phyloP scores from a whole-genome alignment of 2,888 invertebrate species.

The Cynaeus angustus region DNA sequence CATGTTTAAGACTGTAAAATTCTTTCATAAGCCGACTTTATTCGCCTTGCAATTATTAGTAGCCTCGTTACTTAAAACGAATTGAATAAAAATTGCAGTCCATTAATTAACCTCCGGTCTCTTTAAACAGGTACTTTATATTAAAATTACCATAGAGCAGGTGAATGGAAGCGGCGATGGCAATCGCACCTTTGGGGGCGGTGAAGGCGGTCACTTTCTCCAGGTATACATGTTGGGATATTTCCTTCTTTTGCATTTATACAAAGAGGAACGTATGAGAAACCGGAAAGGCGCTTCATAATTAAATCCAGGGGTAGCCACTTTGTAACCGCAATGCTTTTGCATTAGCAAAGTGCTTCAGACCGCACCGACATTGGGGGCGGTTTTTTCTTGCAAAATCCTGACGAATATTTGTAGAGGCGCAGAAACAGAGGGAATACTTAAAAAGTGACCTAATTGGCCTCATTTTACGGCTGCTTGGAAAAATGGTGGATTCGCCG shows the following conservation, averaged over 20 bases:
- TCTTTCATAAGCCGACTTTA: slow-evolving; percentile 3
- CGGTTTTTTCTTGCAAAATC: slow-evolving; percentile 14
- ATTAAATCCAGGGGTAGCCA: slow-evolving; percentile 28
- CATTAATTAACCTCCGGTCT: slow-evolving; percentile 11
- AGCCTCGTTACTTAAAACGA: slow-evolving; percentile 10
- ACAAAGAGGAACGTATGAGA: neutral
- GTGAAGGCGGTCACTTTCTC: slow-evolving; percentile 5
- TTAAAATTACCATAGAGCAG: slow-evolving; percentile 19
- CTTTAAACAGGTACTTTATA: slow-evolving; percentile 30
- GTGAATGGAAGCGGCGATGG: slow-evolving; percentile 15
- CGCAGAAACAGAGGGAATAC: too few relatives aligned
- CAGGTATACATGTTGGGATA: neutral
- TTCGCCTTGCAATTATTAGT: neutral
- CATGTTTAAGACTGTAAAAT: slow-evolving; percentile 19
- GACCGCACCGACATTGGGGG: slow-evolving; percentile 4
- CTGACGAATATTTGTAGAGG: neutral
- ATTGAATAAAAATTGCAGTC: slow-evolving; percentile 6
- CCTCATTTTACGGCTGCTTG: too few relatives aligned
- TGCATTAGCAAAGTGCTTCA: slow-evolving; percentile 33
- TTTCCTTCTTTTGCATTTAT: neutral
- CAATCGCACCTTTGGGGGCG: slow-evolving; percentile 25
- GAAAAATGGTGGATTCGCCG: slow-evolving; percentile 9
- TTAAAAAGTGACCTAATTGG: too few relatives aligned
- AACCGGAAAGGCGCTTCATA: slow-evolving; percentile 15
- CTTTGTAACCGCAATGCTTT: slow-evolving; percentile 24